phyloP scores from a whole-genome alignment of 2,888 invertebrate species.

The Allophyes oxyacanthae region DNA sequence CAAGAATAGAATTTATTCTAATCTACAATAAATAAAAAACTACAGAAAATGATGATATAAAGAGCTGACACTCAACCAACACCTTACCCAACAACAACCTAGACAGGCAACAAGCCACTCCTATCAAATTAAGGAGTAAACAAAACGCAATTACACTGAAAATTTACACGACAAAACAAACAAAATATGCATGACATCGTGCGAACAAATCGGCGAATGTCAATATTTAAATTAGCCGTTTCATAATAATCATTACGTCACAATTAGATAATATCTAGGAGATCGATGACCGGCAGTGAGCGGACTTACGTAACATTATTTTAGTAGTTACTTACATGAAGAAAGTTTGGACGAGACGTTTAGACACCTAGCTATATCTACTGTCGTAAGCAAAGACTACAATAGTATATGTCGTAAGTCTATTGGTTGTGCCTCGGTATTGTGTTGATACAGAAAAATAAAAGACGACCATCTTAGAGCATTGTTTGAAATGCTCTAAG shows the following conservation, averaged over 20 bases:
- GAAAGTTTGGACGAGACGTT: conserved; percentile 62
- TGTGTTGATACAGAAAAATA: conserved; percentile 26
- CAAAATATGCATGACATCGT: conserved; percentile 36
- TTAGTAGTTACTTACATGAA: conserved; percentile 65
- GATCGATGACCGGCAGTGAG: conserved; percentile 75
- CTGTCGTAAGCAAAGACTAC: no score
- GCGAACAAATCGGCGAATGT: conserved; percentile 64
- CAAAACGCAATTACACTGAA: conserved; percentile 34
- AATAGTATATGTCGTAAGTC: conserved; percentile 23
- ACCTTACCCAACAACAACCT: background rate
- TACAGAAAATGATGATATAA: no score
- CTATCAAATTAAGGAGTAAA: conserved; percentile 22
- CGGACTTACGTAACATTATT: conserved; percentile 71
- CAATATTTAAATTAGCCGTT: conserved; percentile 71
- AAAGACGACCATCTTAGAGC: conserved; percentile 14
- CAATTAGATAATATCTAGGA: conserved; percentile 80
- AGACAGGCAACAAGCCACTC: conserved; percentile 8
- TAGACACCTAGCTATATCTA: conserved; percentile 38
- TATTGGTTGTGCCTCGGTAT: conserved; percentile 35
- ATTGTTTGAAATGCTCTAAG: no score
- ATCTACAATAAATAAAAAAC: no score
- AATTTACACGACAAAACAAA: conserved; percentile 44
- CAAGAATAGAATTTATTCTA: no score
- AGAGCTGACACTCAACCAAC: no score
- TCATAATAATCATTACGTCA: conserved; percentile 75